Conservation (phyloP, 2,113 vertebrate genomes). For the Lamprotornis superbus region DNA sequence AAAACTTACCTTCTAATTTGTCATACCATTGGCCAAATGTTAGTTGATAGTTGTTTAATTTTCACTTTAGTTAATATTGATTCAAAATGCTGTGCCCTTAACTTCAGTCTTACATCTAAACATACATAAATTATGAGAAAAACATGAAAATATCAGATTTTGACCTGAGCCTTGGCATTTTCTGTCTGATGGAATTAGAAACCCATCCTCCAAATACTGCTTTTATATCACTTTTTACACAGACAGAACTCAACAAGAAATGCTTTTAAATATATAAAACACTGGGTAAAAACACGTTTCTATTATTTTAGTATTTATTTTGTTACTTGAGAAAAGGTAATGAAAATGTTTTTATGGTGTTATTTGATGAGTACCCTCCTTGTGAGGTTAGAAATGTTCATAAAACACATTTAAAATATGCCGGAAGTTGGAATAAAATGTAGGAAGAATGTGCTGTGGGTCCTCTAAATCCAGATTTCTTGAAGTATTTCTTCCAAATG, state of each 20-base stretch:
- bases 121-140: background rate
- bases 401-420: background rate
- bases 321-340: background rate
- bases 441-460: background rate
- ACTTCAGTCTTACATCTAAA: background rate
- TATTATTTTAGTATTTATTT: background rate
- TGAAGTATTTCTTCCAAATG: background rate
- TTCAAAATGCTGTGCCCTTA: background rate
- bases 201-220: background rate
- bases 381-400: background rate
- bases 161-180: background rate
- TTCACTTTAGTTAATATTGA: background rate
- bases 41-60: background rate
- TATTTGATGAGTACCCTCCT: background rate
- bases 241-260: background rate
- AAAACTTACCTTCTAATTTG: background rate
- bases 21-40: background rate
- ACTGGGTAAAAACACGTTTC: accelerated
- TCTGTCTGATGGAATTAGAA: background rate
- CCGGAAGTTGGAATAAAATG: background rate
- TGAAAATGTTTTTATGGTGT: background rate
- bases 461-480: background rate
- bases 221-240: background rate
- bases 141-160: background rate
- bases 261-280: background rate